Conservation (phyloP, 2,113 vertebrate species). For the Ageneiosus marmoratus region DNA sequence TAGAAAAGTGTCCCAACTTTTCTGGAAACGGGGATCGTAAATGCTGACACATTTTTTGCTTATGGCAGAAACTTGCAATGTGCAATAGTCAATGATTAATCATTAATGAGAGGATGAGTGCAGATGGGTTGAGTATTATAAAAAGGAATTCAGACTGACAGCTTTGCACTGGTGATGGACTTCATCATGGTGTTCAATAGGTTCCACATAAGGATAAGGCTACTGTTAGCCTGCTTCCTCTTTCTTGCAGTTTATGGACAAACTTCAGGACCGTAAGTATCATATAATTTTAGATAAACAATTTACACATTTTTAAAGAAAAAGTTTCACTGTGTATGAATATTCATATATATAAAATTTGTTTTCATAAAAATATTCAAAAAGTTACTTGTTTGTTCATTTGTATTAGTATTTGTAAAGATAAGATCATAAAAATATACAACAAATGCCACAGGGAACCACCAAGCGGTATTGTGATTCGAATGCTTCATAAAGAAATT, state of each 20-base stretch:
- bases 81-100: conserved; percentile 29
- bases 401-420: background rate
- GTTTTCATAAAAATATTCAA: background rate
- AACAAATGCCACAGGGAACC: too few relatives aligned
- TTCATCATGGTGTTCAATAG: conserved; percentile 57
- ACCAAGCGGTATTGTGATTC: too few relatives aligned
- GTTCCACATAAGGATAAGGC: conserved; percentile 51
- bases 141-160: conserved; percentile 1
- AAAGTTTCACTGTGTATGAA: background rate
- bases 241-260: conserved; percentile 38
- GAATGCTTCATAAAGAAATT: too few relatives aligned
- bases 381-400: background rate
- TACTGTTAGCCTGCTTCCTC: conserved; percentile 52
- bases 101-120: background rate
- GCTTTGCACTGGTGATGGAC: background rate
- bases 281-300: background rate
- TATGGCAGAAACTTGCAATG: too few relatives aligned
- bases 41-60: too few relatives aligned
- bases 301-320: background rate
- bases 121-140: background rate
- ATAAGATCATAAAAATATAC: too few relatives aligned
- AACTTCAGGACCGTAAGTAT: conserved; percentile 61
- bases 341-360: background rate
- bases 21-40: too few relatives aligned
- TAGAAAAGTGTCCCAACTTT: too few relatives aligned